These are phyloP conservation scores for Sinocyclocheilus anophthalmus DNA, from an alignment of 2,113 vertebrate species.

Conservation along the genomic window DNA sequence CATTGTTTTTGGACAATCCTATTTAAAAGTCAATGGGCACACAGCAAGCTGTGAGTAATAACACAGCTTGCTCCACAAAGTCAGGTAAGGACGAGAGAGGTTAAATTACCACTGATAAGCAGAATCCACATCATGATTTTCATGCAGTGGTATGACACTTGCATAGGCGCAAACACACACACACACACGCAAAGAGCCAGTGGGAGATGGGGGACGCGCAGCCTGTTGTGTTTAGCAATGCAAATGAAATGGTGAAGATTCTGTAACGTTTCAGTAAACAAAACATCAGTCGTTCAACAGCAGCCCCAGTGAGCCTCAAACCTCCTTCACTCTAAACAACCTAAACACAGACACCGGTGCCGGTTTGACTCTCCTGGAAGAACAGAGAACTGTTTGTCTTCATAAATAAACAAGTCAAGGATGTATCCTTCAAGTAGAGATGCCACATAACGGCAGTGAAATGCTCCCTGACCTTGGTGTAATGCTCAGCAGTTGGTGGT, in stretches of 20 bases:
- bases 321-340: neutral
- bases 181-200: neutral
- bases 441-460: conserved; percentile 37
- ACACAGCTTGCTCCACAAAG: conserved; percentile 9
- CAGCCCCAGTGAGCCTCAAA: conserved; percentile 20
- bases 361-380: neutral
- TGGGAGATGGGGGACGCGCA: neutral
- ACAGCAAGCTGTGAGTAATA: neutral
- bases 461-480: neutral
- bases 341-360: conserved; percentile 2
- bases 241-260: conserved; percentile 37
- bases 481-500: conserved; percentile 5
- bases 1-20: conserved; percentile 24
- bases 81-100: conserved; percentile 28
- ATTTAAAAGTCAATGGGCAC: conserved; percentile 29
- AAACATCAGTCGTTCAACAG: conserved; percentile 21
- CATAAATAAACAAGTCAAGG: conserved; percentile 49
- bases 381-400: conserved; percentile 30
- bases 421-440: conserved; percentile 15
- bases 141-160: neutral
- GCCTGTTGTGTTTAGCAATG: conserved; percentile 31
- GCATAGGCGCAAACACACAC: neutral
- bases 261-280: conserved; percentile 48
- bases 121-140: conserved; percentile 30
- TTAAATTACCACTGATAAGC: conserved; percentile 33